Evolutionary conservation across 2,888 invertebrate genomes (phyloP), one percentile per base, ranked within the genome.

Genomic region (Sesamia inferens): DNA sequence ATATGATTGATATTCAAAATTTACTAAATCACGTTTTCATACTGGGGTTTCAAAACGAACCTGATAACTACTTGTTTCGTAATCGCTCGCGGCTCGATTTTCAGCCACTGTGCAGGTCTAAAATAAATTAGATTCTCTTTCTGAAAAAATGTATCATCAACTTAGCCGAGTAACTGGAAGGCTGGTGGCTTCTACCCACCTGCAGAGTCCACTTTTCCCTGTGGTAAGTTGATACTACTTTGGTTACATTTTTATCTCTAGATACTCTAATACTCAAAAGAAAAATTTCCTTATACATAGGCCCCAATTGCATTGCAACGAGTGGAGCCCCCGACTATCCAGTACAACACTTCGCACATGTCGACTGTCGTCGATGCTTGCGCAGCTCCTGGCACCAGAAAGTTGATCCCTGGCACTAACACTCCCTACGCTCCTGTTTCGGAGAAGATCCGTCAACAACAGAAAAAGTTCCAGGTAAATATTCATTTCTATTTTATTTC

Each of bases 141-240:
- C 59, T 39, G 59, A 55, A 73, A 94, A 92, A 89, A 96, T 96
- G 96, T 96, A 95, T 88, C 94, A 96, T 85, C 96, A 96, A 91
- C 89, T 96, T 57, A 92, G 93, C 91, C 94, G 89, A 92, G 82
- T 93, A 66, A 93, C 95, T 68, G 96, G 96, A 79, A 93, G 96
- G 89, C 90, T 96, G 75, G 91, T 95, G 16, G 90, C 94, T 75
- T 90, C 96, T 67, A 88, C 93, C 51, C 89, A 94, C 83, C 86
- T 96, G 77, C 96, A 96, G 85, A 91, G 89, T 67, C 96, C 96
- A 86, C 93, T 96, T 58, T 95, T 93, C 84, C 96, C 96, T 61
- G 90, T 96, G 91, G 96, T 96, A 93, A 91, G 95, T 93, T 11
- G 13, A 62, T 77, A 51, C 68, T 74, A 24, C 67, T 82, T 84